Evolutionary conservation across 1,140 invertebrate species (phyloP), one percentile per base, ranked within the genome.

Genomic region (Tetraneura akinire): DNA sequence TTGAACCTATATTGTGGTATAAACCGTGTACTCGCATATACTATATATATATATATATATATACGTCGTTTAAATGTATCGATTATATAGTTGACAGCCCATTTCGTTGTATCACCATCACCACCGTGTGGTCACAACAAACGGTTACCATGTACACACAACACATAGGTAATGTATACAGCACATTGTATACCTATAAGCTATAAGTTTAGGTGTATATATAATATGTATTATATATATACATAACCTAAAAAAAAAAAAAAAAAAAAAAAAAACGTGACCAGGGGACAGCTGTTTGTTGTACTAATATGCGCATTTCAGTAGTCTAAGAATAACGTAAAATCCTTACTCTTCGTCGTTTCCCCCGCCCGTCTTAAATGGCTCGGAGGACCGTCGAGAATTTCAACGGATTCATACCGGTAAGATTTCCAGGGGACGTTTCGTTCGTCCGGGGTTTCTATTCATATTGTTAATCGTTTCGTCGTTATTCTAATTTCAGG

Each of bases 381-480:
- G 73, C 73, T 1, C 29, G 73, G 9, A 76, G 55, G 11, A 76
- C 73, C 26, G 73, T 76, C 73, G 73, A 76, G 21, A 60, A 76
- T 26, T 29, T 76, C 53, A 76, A 60, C 53, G 73, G 73, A 18
- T 76, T 76, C 18, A 53, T 60, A 6, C n/a, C 47, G 73, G 21
- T 60, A 8, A 74, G 49, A 74, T 37, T 37, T 37, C 8, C 8
- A 4, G 32, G 3, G 32, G 8, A 37, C 8, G 32, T 37, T 37
- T 37, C 8, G 32, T 37, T 37, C 8, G 32, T 37, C 1, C 21
- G 10, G 3, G 11, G 23, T 1, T 29, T 2, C 11, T 5, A 16
- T 32, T 4, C 3, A 37, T 37, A n/a, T 37, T 37, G 32, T 37
- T 37, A 4, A 8, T 23, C 21, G 23, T 21, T 47, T 21, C 32